phyloP scores from a whole-genome alignment of 2,888 invertebrate genomes.

The Drosophila bunnanda region DNA sequence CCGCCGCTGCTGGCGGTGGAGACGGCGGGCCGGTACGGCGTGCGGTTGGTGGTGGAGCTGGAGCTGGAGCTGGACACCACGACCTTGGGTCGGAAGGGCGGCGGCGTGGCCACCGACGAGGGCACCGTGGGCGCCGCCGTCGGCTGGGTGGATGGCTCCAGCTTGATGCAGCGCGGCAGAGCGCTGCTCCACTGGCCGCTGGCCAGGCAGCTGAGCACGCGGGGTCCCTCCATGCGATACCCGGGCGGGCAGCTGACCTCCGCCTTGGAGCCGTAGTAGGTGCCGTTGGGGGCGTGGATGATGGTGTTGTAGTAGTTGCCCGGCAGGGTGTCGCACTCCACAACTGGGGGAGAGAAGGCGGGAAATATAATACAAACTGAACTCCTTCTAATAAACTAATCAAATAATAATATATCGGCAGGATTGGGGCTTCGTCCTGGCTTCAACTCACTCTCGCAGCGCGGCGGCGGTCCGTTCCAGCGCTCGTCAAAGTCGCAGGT shows the following conservation, averaged over 20 bases:
- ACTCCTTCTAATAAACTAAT: no score
- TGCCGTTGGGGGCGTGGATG: constrained; percentile 88
- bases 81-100: constrained; percentile 82
- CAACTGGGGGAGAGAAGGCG: constrained; percentile 86
- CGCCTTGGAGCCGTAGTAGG: constrained; percentile 89
- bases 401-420: no score
- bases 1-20: constrained; percentile 56
- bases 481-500: constrained; percentile 96
- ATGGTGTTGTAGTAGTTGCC: constrained; percentile 85
- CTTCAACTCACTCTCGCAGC: constrained; percentile 90
- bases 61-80: constrained; percentile 65
- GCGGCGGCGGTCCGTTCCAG: constrained; percentile 96
- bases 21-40: constrained; percentile 74
- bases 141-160: constrained; percentile 85
- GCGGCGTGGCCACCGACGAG: constrained; percentile 53
- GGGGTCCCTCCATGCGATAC: constrained; percentile 89
- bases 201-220: constrained; percentile 89
- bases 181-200: constrained; percentile 92
- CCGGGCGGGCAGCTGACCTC: constrained; percentile 91
- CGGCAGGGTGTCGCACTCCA: constrained; percentile 90
- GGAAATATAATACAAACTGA: no score
- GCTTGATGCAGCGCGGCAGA: constrained; percentile 90
- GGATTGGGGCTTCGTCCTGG: not conserved
- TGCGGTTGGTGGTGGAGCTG: constrained; percentile 80
- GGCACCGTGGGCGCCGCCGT: constrained; percentile 60